These are phyloP conservation scores for Mormyrops boulengeri DNA, from an alignment of 2,797 vertebrate species.

Conservation along the genomic window DNA sequence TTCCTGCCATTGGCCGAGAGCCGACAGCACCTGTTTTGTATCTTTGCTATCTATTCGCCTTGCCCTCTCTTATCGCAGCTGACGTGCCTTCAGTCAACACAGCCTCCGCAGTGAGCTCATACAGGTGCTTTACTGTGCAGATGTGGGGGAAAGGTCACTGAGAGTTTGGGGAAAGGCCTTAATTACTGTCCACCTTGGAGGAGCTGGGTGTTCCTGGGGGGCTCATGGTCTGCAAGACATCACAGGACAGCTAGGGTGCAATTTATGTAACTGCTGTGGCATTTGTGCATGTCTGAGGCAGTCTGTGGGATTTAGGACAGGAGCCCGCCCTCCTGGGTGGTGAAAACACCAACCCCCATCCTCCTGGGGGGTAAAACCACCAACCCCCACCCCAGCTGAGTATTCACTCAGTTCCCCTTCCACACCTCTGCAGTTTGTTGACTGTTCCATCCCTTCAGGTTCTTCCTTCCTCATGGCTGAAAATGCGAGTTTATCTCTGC, in stretches of 20 bases:
- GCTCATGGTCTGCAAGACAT: neutral
- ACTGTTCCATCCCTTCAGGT: neutral
- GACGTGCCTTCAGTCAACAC: neutral
- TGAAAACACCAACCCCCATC: neutral
- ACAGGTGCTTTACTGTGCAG: slow-evolving; percentile 16
- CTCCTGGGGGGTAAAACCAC: neutral
- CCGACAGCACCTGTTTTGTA: slow-evolving; percentile 5
- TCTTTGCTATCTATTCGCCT: slow-evolving; percentile 38
- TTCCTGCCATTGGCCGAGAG: neutral
- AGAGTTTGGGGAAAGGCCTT: neutral
- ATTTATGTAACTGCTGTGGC: neutral
- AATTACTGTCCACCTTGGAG: neutral
- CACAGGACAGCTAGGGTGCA: neutral
- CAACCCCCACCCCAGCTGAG: neutral
- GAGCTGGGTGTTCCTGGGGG: neutral
- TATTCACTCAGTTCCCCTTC: neutral
- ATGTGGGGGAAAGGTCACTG: neutral
- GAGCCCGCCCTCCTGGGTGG: neutral
- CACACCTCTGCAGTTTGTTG: neutral
- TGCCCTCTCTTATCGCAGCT: slow-evolving; percentile 51
- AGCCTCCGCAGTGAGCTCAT: neutral
- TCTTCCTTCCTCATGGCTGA: neutral
- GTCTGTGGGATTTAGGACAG: neutral
- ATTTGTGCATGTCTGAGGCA: neutral
- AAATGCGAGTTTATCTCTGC: neutral